A percentile compares a stretch with the other conserved stretches of the same genome.
Conservation (phyloP, 2,888 invertebrate species). For the Drosophila silvestris region DNA sequence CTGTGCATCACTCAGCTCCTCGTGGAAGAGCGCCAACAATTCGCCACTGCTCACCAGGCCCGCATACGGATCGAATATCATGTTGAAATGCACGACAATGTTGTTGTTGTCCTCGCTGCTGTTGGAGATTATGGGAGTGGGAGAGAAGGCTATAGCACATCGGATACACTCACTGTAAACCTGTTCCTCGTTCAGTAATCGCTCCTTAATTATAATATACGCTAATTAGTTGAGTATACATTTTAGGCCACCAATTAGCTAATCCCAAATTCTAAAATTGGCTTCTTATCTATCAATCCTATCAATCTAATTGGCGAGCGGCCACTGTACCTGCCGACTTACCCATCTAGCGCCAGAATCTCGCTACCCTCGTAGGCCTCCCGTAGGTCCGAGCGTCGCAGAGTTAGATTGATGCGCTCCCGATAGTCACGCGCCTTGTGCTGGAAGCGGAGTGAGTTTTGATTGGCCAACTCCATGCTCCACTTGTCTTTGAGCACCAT, state of each 20-base stretch:
- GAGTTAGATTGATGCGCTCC: conserved; percentile 90
- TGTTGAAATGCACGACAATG: conserved; percentile 93
- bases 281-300: background rate
- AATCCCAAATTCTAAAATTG: too few species aligned
- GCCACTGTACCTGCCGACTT: conserved; percentile 72
- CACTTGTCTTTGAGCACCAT: conserved; percentile 90
- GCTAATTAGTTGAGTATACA: background rate
- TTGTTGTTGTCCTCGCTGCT: conserved; percentile 89
- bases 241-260: background rate
- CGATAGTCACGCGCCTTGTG: conserved; percentile 91
- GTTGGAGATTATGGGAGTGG: background rate
- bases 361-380: conserved; percentile 92
- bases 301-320: background rate
- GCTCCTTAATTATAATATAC: background rate
- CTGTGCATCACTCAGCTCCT: conserved; percentile 88
- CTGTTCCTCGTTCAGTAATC: background rate
- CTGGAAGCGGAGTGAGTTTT: conserved; percentile 89
- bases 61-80: conserved; percentile 92
- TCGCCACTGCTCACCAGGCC: conserved; percentile 89
- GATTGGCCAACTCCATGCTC: conserved; percentile 88
- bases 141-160: background rate
- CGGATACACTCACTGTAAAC: background rate
- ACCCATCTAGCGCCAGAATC: conserved; percentile 94
- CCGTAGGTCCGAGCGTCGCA: conserved; percentile 90
- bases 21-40: conserved; percentile 88